Base-by-base conservation (phyloP, 2,888 invertebrate species). In the Apodemia duryi region DNA sequence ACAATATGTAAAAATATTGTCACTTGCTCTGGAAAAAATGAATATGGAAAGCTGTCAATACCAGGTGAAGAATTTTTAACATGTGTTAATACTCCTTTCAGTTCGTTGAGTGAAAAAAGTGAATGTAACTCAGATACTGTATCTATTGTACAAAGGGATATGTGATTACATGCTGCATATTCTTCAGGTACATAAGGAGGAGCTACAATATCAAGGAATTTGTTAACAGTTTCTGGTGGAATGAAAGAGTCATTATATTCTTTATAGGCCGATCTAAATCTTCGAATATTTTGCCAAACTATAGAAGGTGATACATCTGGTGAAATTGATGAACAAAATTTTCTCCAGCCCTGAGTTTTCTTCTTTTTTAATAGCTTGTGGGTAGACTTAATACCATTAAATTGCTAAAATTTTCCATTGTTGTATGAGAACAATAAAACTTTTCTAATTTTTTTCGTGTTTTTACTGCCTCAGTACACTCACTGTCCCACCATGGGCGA, bases 261-360 rank as follows among this genome's bases (percentile, higher is more conserved):
- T 32, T 54, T 54, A 54, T 32, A 54, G 29, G 32, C 11, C 4
- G 29, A 63, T 13, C 62, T 46, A 29, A 51, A 63, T 13, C 62
- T 43, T n/a, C 51, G 46, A 46, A 63, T 63, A 46, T 63, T 63
- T 51, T 49, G 46, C 62, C 62, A 63, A 13, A 63, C 60, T n/a
- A 46, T 60, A 60, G 35, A 57, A 49, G 57, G 57, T 28, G 57
- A 60, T 2, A 46, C 29, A 49, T 64, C 57, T 60, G 57, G 54
- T 5, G 54, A 43, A 13, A 64, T 43, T 32, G 54, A 29, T 29
- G 28, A 54, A 54, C 29, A 54, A 32, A 32, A 13, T 6, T 2
- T 57, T 13, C 32, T 57, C 57, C 13, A 57, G 1, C 57, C 57
- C 13, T 29, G 28, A 11, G 28, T 28, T 54, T 54, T 54, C 54